Base-by-base conservation (phyloP, 2,797 vertebrate genomes). In the Salmo trutta region DNA sequence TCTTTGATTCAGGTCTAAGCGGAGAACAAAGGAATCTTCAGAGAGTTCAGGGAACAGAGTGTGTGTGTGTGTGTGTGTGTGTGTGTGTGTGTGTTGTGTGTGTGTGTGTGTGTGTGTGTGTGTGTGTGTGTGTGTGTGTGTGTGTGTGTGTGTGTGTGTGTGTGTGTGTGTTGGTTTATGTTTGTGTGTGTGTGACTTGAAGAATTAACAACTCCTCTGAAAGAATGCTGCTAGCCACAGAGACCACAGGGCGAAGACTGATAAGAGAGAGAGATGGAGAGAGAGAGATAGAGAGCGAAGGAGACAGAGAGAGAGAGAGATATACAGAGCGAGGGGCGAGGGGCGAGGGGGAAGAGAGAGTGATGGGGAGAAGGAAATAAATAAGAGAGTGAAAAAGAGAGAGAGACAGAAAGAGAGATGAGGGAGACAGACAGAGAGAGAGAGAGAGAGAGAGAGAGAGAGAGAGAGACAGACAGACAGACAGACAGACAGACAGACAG, bases 271-370 rank as follows among this genome's bases (percentile, higher is more conserved):
- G 21, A 51, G 12, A 74, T 21, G 1, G 24, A 53, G 31, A 74
- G 47, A 74, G 73, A 59, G 15, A 27, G 69, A 62, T 17, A 33
- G 19, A 54, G 14, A 15, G 19, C 54, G 65, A 70, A 33, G 65
- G 67, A 15, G 66, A 78, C 52, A 14, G 53, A 54, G 21, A 72
- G 62, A 70, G 62, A 70, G 67, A 21, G 70, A 47, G 24, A 24
- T 24, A 24, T 24, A 24, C 24, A 24, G 24, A 24, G 24, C 24
- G 24, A 24, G 24, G 24, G 24, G 24, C 24, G 24, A 24, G 24
- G 24, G 24, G 24, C 24, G 24, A 24, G 24, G 24, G 24, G 24
- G 24, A 24, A 14, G 53, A 54, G 21, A 33, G 31, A 33, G 33
- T 5, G 31, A 31, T 31, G 31, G 31, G 29, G 3, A 29, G 29